A percentile compares a stretch with the other conserved stretches of the same genome.
Conservation (phyloP, 2,113 vertebrate genomes). For the Seriola dumerili region DNA sequence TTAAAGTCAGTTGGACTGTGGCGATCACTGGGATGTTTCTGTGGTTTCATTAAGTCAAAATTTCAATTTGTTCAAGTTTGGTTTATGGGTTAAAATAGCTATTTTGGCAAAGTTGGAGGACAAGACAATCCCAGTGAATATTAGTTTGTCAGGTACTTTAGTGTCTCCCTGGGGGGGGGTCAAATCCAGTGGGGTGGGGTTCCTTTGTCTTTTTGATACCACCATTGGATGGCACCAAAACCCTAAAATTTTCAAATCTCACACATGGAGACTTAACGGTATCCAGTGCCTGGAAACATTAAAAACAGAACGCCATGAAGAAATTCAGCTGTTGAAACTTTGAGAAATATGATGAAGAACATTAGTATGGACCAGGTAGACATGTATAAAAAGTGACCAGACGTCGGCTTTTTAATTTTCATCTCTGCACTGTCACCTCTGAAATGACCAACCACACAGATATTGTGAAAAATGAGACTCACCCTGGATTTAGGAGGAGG, state of each 20-base stretch:
- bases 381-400: not conserved
- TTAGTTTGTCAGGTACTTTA: not conserved
- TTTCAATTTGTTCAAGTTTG: too few relatives aligned
- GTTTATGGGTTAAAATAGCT: too few relatives aligned
- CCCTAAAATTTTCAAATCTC: not conserved
- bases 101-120: too few relatives aligned
- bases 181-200: too few relatives aligned
- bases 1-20: too few relatives aligned
- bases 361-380: not conserved
- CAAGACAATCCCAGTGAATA: not conserved
- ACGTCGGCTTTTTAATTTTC: not conserved
- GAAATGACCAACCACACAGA: constrained; percentile 6
- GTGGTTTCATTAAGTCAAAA: too few relatives aligned
- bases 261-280: not conserved
- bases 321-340: not conserved
- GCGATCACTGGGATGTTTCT: too few relatives aligned
- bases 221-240: not conserved
- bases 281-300: not conserved
- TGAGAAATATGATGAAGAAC: not conserved
- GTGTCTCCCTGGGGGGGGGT: too few relatives aligned
- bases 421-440: not conserved
- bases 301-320: not conserved
- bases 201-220: not conserved
- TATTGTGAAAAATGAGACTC: constrained; percentile 65
- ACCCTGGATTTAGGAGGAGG: constrained; percentile 87